Evolutionary conservation across 2,888 invertebrate genomes (phyloP), one percentile per base, ranked within the genome.

Genomic region (Athetis lepigone): DNA sequence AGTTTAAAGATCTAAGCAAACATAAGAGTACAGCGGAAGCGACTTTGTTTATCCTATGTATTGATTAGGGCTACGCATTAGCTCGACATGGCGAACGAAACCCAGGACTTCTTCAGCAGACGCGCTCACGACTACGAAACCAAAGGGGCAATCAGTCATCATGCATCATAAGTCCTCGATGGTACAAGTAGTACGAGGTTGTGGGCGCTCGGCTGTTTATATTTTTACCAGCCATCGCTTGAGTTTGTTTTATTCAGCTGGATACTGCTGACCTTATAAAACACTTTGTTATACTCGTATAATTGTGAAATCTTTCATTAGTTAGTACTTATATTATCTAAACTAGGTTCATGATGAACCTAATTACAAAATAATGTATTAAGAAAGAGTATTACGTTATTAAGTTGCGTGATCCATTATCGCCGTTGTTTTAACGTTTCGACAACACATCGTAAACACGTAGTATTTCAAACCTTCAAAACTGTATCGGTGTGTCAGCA

Each of bases 381-480:
- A 42, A 13, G 45, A 46, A 73, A 33, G 3, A 9, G 0, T 11
- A 43, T 66, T 25, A 50, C 39, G 11, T 2, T 47, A 49, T n/a
- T n/a, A n/a, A 9, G n/a, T 42, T 46, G 46, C 60, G 36, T 69
- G 25, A 4, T 13, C 3, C 13, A n/a, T 50, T 59, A 60, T 59
- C 70, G 37, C 16, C 7, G 6, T 13, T 42, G 7, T 29, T 33
- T 60, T 27, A 33, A 6, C 13, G 49, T 60, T 60, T 50, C 76
- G 33, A 63, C 51, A 56, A 50, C 19, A 8, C 33, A 36, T 46
- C 49, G 54, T 39, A 43, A 77, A 66, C 74, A 36, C 49, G 56
- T 65, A 55, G 67, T 58, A 71, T 39, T 37, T 57, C 45, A 60
- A 64, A 59, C 69, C 74, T 66, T 73, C 61, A 70, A 59, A 59